Percentiles rank a stretch among this genome's conserved stretches.
phyloP scores from a whole-genome alignment of 2,888 invertebrate genomes.

The Agrotis segetum region DNA sequence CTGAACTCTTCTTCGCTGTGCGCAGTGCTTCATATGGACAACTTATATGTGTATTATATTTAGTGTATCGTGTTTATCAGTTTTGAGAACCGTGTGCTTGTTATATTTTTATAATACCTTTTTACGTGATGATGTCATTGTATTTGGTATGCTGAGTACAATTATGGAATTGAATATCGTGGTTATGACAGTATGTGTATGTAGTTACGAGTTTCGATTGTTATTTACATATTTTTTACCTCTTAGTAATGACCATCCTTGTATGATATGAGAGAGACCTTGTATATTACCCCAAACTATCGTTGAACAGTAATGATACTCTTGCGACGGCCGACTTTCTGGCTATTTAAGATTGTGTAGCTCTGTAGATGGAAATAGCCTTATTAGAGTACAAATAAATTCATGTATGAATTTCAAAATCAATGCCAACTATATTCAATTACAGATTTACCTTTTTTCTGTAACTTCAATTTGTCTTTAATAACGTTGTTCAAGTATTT shows the following conservation, averaged over 20 bases:
- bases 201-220: conserved; percentile 50
- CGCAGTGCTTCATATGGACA: conserved; percentile 69
- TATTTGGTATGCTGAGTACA: conserved; percentile 53
- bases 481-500: conserved; percentile 39
- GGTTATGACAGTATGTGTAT: conserved; percentile 44
- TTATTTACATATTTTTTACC: conserved; percentile 54
- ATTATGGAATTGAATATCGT: conserved; percentile 61
- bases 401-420: conserved; percentile 21
- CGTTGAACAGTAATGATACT: conserved; percentile 22
- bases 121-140: conserved; percentile 49
- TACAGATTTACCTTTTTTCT: conserved; percentile 6
- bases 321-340: conserved; percentile 6
- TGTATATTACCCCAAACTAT: conserved; percentile 44
- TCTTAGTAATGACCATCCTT: conserved; percentile 25
- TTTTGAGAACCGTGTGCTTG: conserved; percentile 59
- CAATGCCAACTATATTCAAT: conserved; percentile 18
- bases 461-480: conserved; percentile 26
- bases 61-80: conserved; percentile 51
- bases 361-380: conserved; percentile 27
- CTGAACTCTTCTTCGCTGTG: conserved; percentile 65
- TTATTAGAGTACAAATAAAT: conserved; percentile 49
- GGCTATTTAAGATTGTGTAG: conserved; percentile 17
- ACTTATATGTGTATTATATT: conserved; percentile 50
- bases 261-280: conserved; percentile 41
- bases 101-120: conserved; percentile 67